Evolutionary conservation across 2,113 vertebrate species (phyloP).

Genomic region (Psammodynastes pulverulentus): DNA sequence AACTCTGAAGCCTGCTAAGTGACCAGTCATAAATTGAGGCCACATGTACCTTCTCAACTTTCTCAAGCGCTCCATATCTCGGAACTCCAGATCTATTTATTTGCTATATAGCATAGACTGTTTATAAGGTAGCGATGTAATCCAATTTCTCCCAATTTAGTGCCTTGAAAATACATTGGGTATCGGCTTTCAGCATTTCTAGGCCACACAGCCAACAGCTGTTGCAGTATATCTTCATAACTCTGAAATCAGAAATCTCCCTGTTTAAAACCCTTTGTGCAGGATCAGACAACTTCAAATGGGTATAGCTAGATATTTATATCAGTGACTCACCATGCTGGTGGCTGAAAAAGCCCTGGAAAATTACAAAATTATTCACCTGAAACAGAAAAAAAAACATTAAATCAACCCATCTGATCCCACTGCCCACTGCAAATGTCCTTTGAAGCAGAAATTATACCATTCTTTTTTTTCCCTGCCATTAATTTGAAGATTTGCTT

Average conservation of each 20-base stretch:
- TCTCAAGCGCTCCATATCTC: neutral
- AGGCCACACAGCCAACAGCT: neutral
- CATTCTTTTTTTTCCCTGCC: neutral
- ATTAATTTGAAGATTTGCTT: neutral
- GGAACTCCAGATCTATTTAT: neutral
- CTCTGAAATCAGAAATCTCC: neutral
- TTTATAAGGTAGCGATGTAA: neutral
- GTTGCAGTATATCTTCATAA: neutral
- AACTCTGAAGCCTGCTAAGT: neutral
- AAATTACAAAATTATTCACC: slow-evolving; percentile 95
- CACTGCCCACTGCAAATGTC: neutral
- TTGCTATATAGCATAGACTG: neutral
- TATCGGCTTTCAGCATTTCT: neutral
- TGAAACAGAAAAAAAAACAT: slow-evolving; percentile 38
- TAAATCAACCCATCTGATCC: neutral
- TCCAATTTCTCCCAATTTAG: neutral
- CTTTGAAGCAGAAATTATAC: neutral
- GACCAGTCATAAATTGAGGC: neutral
- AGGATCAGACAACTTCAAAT: neutral
- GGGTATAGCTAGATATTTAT: neutral
- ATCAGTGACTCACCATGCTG: slow-evolving; percentile 74
- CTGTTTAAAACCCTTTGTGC: neutral
- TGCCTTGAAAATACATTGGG: neutral
- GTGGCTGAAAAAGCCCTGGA: slow-evolving; percentile 84
- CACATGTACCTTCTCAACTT: neutral